phyloP scores from a whole-genome alignment of 2,797 vertebrate genomes.

The Eremophila alpestris region DNA sequence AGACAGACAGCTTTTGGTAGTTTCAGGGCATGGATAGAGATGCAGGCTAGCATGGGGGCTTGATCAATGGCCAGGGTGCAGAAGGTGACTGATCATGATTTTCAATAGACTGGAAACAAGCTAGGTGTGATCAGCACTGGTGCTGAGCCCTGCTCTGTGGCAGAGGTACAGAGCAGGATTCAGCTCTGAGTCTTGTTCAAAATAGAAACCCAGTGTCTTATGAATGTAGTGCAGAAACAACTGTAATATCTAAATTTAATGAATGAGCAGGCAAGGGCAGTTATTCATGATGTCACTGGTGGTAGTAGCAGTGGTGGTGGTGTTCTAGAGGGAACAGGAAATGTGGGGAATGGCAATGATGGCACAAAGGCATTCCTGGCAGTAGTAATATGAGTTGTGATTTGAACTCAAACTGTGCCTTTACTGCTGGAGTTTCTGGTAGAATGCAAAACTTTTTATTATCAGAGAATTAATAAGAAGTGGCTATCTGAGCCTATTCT shows the following conservation, averaged over 20 bases:
- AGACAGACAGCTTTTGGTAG: background rate
- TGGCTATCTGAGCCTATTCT: background rate
- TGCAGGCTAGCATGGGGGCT: fast-evolving
- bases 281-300: background rate
- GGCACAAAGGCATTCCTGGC: background rate
- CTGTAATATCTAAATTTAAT: background rate
- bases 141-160: background rate
- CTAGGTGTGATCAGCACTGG: fast-evolving
- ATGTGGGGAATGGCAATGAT: fast-evolving
- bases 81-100: background rate
- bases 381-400: background rate
- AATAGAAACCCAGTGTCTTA: background rate
- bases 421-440: background rate
- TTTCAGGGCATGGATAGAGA: background rate
- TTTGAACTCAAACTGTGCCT: background rate
- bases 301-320: too few species aligned
- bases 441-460: background rate
- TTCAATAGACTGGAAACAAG: background rate
- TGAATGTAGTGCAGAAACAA: background rate
- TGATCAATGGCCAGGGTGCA: background rate
- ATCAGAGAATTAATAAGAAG: background rate
- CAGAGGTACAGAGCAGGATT: background rate
- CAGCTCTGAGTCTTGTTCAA: background rate
- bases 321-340: background rate
- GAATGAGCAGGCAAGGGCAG: background rate